phyloP scores from a whole-genome alignment of 1,140 invertebrate species.

The Drosophila fuyamai region DNA sequence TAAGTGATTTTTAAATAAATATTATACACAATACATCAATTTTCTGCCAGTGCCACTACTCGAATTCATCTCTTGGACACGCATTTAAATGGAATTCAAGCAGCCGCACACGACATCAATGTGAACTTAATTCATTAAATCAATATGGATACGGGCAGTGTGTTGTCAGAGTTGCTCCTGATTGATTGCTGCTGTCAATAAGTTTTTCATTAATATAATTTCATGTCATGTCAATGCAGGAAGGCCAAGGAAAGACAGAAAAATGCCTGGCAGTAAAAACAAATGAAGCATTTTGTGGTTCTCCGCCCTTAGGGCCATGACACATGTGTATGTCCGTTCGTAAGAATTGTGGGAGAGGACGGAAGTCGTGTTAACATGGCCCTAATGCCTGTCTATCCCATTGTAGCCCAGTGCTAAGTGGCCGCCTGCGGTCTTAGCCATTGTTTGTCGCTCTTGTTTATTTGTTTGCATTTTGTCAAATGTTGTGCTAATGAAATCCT shows the following conservation, averaged over 20 bases:
- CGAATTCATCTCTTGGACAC: constrained; percentile 18
- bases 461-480: constrained; percentile 79
- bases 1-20: too few relatives aligned
- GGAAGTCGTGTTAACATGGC: constrained; percentile 74
- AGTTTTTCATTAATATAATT: constrained; percentile 83
- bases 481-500: constrained; percentile 81
- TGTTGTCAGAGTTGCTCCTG: constrained; percentile 60
- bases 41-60: constrained; percentile 15
- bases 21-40: too few relatives aligned
- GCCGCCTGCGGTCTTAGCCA: constrained; percentile 60
- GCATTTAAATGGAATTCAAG: constrained; percentile 38
- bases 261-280: constrained; percentile 62
- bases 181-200: constrained; percentile 81
- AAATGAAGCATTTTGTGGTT: constrained; percentile 73
- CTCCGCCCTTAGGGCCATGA: not conserved
- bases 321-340: not conserved
- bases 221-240: constrained; percentile 66
- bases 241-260: constrained; percentile 10
- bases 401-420: constrained; percentile 61
- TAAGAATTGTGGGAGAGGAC: constrained; percentile 47
- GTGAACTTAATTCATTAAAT: constrained; percentile 71
- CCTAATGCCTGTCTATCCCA: constrained; percentile 58
- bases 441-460: constrained; percentile 55
- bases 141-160: constrained; percentile 45
- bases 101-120: constrained; percentile 41